Base-by-base conservation (phyloP, 1,140 invertebrate genomes). In the Prorops nasuta region DNA sequence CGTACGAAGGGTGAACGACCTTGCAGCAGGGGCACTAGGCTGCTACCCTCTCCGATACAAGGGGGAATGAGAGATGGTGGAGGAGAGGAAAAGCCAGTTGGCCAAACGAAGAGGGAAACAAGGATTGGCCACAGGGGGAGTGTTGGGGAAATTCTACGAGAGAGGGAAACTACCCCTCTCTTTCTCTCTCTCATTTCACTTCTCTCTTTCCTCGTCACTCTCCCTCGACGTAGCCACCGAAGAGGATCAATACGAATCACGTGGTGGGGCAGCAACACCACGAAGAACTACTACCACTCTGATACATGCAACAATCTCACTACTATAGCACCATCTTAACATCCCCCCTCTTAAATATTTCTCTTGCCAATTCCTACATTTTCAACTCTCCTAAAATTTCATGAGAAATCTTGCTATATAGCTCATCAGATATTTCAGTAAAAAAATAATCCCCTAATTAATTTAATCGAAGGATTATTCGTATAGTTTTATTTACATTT, bases 241-340 rank as follows among this genome's bases (percentile, higher is more conserved):
- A 67, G 62, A 58, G 63, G 73, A 75, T 77, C 74, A 77, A 75
- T 77, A 77, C 72, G 59, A 49, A 57, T 70, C 74, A 77, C 74
- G 72, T 77, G 74, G 74, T 74, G 64, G 63, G 38, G 47, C 54
- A 46, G 59, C 42, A 62, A 60, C 59, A 47, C 54, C 50, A 54
- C 54, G 18, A 43, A 57, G 49, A 61, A 61, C 49, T 43, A 19
- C 42, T 21, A 35, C 39, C 41, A 60, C 58, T 49, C 52, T 60
- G 49, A 49, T 56, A 57, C 57, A 56, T 60, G 58, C 58, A 60
- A 60, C 58, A 60, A 60, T 45, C 57, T 59, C 41, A 54, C n/a
- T n/a, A n/a, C n/a, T n/a, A n/a, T n/a, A n/a, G n/a, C n/a, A n/a
- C n/a, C n/a, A n/a, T n/a, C n/a, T n/a, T n/a, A n/a, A n/a, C n/a